Percentiles rank a stretch among this genome's conserved stretches.
Evolutionary conservation across 2,797 vertebrate genomes (phyloP).

Genomic region (Centroberyx gerrardi): DNA sequence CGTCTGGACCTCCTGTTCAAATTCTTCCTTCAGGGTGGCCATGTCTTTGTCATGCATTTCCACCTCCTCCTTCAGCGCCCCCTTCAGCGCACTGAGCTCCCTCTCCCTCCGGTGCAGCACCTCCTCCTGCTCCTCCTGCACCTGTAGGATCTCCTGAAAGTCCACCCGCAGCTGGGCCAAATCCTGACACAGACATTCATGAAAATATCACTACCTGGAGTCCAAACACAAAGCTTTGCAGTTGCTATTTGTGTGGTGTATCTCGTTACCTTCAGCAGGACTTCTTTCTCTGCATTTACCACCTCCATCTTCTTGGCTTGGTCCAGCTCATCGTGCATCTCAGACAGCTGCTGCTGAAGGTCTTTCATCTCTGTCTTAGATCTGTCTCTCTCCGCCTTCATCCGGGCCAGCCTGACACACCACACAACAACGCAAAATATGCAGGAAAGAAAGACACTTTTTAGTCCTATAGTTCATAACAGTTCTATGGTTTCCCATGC

Average conservation of each 20-base stretch:
- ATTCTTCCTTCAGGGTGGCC: constrained; percentile 91
- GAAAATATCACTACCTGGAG: constrained; percentile 1
- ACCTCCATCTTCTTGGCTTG: constrained; percentile 83
- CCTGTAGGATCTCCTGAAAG: constrained; percentile 88
- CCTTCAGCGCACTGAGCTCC: constrained; percentile 93
- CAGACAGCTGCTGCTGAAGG: constrained; percentile 96
- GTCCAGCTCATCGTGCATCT: constrained; percentile 98
- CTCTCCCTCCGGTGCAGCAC: constrained; percentile 89
- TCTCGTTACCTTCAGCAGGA: constrained; percentile 89
- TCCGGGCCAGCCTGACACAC: constrained; percentile 88
- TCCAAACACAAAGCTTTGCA: constrained; percentile 11
- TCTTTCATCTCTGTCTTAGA: constrained; percentile 93
- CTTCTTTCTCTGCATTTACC: constrained; percentile 88
- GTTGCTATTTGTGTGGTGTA: constrained; percentile 19
- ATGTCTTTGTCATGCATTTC: constrained; percentile 92
- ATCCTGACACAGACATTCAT: constrained; percentile 78
- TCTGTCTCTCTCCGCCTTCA: constrained; percentile 92
- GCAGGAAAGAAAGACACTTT: background rate
- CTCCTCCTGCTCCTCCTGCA: constrained; percentile 94
- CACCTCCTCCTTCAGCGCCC: constrained; percentile 94
- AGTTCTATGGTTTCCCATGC: background rate
- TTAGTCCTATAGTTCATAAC: background rate
- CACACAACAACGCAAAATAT: background rate
- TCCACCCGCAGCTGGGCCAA: constrained; percentile 89
- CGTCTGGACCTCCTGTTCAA: constrained; percentile 86